These are phyloP conservation scores for Actinemys pallida DNA, from an alignment of 2,113 vertebrate species.

Conservation along the genomic window DNA sequence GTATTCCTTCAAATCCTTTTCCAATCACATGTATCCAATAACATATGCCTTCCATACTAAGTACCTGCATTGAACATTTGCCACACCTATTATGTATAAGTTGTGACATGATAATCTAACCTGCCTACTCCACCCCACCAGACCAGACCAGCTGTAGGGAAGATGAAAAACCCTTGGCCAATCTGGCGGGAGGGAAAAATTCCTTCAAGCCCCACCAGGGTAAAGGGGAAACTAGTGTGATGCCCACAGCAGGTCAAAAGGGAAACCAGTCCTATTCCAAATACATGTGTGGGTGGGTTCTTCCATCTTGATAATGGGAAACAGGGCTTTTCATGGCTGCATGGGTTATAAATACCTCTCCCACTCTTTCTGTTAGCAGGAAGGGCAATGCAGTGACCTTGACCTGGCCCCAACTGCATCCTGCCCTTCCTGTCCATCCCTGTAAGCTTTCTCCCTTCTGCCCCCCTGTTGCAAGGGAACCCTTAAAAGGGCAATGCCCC, in stretches of 20 bases:
- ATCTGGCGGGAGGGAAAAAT: background rate
- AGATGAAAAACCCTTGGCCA: background rate
- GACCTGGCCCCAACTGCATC: background rate
- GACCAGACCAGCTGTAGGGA: background rate
- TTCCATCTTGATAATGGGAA: background rate
- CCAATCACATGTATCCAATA: background rate
- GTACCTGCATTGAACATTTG: background rate
- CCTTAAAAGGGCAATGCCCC: background rate
- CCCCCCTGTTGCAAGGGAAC: background rate
- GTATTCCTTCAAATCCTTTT: background rate
- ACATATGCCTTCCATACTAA: background rate
- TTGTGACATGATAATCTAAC: background rate
- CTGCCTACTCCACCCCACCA: background rate
- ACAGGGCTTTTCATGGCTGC: background rate
- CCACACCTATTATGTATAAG: background rate
- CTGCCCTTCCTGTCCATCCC: background rate
- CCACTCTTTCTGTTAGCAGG: background rate
- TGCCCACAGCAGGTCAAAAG: background rate
- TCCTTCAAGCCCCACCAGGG: background rate
- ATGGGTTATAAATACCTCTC: background rate
- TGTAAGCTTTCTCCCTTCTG: background rate
- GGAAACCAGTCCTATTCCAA: background rate
- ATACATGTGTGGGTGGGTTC: background rate
- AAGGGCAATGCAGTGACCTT: background rate
- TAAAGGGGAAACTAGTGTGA: background rate